Base-by-base conservation (phyloP, 2,888 invertebrate genomes). In the Hylaea fasciaria region DNA sequence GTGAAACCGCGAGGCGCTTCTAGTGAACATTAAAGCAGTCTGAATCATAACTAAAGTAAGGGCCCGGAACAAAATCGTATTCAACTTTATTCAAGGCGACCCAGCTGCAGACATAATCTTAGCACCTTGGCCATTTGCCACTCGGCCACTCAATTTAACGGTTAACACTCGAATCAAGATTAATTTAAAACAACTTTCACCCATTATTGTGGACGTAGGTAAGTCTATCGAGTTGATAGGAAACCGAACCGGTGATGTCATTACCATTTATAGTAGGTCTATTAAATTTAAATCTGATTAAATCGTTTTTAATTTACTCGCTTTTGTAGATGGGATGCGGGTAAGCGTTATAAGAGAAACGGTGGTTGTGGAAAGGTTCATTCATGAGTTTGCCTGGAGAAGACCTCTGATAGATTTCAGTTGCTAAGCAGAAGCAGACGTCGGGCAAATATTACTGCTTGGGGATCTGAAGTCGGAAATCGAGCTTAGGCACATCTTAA, bases 141-240 rank as follows among this genome's bases (percentile, higher is more conserved):
- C 57, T 60, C 45, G 65, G 49, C 57, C 57, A 44, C 57, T 56
- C 41, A 54, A 64, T 64, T 66, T 69, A 67, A 69, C 69, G 65
- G 67, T 69, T 64, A 59, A 52, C 57, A 48, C 50, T 32, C 39
- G 51, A 63, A 66, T 59, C 39, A 11, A 52, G 44, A 61, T 57
- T 51, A 63, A 63, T 61, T 67, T 61, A 67, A 60, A 59, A 67
- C 67, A 64, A 66, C 69, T 69, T 69, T 69, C 67, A 66, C 67
- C 61, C 29, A 61, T 62, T 64, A 65, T 61, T 62, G 29, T 39
- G 43, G 52, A 13, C 43, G 46, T 16, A 58, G 43, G 51, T 57
- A 58, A 47, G 51, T 57, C 46, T 52, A 57, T 46, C 41, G 35
- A 57, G 22, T 48, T 46, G 49, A 52, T 56, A 53, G 28, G 60